A percentile compares a stretch with the other conserved stretches of the same genome.
Evolutionary conservation across 2,888 invertebrate species (phyloP).

Genomic region (Drosophila atripex): DNA sequence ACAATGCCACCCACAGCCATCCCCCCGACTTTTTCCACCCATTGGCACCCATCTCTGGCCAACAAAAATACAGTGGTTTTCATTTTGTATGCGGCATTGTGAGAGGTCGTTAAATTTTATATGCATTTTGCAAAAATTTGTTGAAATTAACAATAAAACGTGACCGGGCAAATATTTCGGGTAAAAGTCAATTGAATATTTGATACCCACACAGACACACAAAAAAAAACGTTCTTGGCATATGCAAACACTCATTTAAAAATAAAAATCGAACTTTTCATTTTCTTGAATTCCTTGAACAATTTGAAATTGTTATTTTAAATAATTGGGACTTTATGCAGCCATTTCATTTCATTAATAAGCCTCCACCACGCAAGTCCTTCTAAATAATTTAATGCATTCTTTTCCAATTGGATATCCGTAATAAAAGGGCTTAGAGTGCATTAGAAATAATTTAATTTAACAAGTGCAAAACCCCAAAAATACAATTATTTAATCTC

Average conservation of each 20-base stretch:
- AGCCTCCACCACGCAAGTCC: not conserved
- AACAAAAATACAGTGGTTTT: conserved; percentile 26
- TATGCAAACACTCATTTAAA: conserved; percentile 6
- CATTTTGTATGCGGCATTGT: conserved; percentile 48
- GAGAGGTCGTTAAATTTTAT: conserved; percentile 66
- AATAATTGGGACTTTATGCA: not conserved
- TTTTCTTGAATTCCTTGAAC: conserved; percentile 6
- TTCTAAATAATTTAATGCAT: conserved; percentile 16
- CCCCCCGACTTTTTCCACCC: too few relatives aligned
- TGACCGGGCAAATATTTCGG: conserved; percentile 73
- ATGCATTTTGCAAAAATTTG: conserved; percentile 67
- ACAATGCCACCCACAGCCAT: not conserved
- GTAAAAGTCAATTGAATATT: conserved; percentile 53
- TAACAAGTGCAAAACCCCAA: conserved; percentile 9
- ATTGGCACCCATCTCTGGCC: not conserved
- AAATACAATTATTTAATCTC: conserved; percentile 43
- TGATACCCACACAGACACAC: conserved; percentile 24
- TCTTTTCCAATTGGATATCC: not conserved
- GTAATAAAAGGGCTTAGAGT: conserved; percentile 1
- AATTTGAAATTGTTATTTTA: not conserved
- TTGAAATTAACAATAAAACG: conserved; percentile 78
- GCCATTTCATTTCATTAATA: not conserved
- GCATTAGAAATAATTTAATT: conserved; percentile 50
- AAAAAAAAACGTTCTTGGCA: conserved; percentile 6
- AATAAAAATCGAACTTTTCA: not conserved